Evolutionary conservation across 2,113 vertebrate genomes (phyloP), one percentile per base, ranked within the genome.

Genomic region (Geococcyx californianus): DNA sequence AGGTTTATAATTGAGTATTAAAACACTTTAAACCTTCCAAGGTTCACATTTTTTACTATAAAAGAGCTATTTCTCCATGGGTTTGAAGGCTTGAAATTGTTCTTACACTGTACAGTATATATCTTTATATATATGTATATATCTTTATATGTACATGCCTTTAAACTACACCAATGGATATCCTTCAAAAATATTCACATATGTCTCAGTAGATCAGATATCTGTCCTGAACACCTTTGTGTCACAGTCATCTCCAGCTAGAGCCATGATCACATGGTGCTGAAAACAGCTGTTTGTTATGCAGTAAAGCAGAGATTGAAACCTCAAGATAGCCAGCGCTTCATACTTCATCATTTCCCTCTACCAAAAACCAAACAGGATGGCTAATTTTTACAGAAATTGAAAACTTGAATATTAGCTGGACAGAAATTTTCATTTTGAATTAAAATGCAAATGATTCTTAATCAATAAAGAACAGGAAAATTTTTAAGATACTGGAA

Each of bases 401-500:
- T 70, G 24, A 86, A 69, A 95, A 63, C 59, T 83, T 93, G 42
- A 59, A 38, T 89, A 36, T 81, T 90, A 96, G 36, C 90, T 93
- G 69, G 68, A 63, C 38, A 92, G 66, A 91, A 78, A 25, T 64
- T 89, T 89, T 38, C 14, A 58, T 68, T 92, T 36, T 78, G 23
- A 90, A 69, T 75, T 69, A 58, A 92, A 93, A 81, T 21, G 40
- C 64, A 94, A 95, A 93, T 84, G 56, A 90, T 78, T 86, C 88
- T 64, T 93, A 95, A 95, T 83, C 87, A 90, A 81, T 81, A 93
- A 89, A 88, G 56, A 74, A 58, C 56, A 49, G 23, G 52, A 92
- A 96, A 94, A 58, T 66, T 76, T 26, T 95, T 93, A 90, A 87
- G 80, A 96, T 96, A 96, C 89, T 96, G 93, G 94, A 96, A 93